Evolutionary conservation across 1,140 invertebrate species (phyloP).

Genomic region (Maconellicoccus hirsutus): DNA sequence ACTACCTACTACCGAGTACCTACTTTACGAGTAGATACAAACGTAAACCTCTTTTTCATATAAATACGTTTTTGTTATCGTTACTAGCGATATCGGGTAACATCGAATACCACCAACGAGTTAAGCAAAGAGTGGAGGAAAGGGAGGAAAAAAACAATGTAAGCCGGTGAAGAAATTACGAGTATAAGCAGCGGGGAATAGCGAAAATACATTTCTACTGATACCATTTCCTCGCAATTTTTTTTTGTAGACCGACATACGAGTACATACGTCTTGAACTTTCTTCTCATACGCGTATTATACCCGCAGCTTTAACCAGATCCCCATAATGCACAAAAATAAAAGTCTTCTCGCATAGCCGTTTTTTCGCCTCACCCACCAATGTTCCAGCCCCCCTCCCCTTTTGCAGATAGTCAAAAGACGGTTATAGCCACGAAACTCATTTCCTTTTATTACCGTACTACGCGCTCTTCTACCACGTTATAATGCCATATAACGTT

Average conservation of each 20-base stretch:
- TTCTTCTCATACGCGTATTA: slow-evolving; percentile 2
- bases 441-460: slow-evolving; percentile 9
- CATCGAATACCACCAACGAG: background rate
- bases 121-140: background rate
- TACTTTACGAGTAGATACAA: background rate
- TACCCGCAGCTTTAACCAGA: slow-evolving; percentile 1
- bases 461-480: background rate
- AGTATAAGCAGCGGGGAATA: background rate
- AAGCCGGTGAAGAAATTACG: background rate
- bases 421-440: background rate
- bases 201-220: background rate
- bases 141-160: background rate
- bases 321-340: slow-evolving; percentile 2
- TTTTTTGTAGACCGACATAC: slow-evolving; percentile 1
- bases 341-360: slow-evolving; percentile 9
- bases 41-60: background rate
- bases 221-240: background rate
- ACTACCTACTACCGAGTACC: too few relatives aligned
- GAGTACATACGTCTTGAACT: background rate
- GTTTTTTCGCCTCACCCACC: too few relatives aligned
- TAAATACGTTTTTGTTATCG: background rate
- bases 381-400: background rate
- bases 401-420: background rate
- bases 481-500: slow-evolving; percentile 5
- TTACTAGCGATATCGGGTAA: background rate